Evolutionary conservation across 2,888 invertebrate genomes (phyloP).

Genomic region (Xanthorhoe designata): DNA sequence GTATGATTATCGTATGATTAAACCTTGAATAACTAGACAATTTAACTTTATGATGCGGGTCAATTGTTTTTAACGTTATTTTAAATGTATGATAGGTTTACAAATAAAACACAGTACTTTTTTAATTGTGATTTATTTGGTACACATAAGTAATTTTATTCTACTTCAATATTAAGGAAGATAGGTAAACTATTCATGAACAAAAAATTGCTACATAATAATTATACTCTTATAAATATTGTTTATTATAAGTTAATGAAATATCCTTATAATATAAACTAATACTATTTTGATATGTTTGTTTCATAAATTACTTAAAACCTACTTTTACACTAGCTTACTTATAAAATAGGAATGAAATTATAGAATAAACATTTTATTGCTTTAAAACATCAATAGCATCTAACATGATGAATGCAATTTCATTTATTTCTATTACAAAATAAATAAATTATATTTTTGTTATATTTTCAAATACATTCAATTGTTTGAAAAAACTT

Average conservation of each 20-base stretch:
- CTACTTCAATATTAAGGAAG: background rate
- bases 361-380: constrained; percentile 13
- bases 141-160: background rate
- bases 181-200: background rate
- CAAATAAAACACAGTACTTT: background rate
- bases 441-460: constrained; percentile 15
- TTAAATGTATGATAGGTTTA: background rate
- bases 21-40: background rate
- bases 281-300: constrained; percentile 36
- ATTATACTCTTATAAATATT: background rate
- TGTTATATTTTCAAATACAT: constrained; percentile 3
- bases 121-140: background rate
- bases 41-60: background rate
- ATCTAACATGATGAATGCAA: background rate
- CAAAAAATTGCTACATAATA: background rate
- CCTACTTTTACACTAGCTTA: constrained; percentile 6
- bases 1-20: background rate
- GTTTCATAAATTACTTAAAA: constrained; percentile 3
- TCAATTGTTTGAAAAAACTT: constrained; percentile 11
- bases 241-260: background rate
- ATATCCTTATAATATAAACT: constrained; percentile 9
- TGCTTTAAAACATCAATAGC: background rate
- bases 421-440: constrained; percentile 19
- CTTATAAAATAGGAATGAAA: constrained; percentile 33
- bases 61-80: background rate